A percentile compares a stretch with the other conserved stretches of the same genome.
phyloP scores from a whole-genome alignment of 2,888 invertebrate species.

The Netelia melanura region DNA sequence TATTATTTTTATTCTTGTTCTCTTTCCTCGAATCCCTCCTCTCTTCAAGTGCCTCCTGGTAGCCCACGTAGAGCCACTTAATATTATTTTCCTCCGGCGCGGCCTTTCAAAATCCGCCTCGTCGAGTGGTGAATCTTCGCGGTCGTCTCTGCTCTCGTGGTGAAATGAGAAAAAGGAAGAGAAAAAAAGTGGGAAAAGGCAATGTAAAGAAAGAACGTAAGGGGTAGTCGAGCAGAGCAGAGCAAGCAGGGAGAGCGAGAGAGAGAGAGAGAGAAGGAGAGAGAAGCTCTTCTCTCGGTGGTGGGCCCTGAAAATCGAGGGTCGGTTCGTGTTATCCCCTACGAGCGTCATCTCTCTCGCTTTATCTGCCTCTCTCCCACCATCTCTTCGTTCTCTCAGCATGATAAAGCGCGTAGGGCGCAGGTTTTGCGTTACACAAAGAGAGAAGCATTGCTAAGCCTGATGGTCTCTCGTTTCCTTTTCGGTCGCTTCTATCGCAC shows the following conservation, averaged over 20 bases:
- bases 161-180: constrained; percentile 54
- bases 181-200: constrained; percentile 24
- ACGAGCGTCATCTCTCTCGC: constrained; percentile 33
- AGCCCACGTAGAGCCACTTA: constrained; percentile 69
- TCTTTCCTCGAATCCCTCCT: constrained; percentile 28
- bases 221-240: constrained; percentile 5
- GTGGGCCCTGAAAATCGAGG: constrained; percentile 64
- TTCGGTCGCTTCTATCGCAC: constrained; percentile 46
- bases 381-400: not conserved
- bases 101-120: constrained; percentile 67
- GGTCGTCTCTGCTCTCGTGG: constrained; percentile 39
- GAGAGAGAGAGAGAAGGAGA: constrained; percentile 2
- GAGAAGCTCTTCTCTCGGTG: constrained; percentile 48
- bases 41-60: constrained; percentile 39
- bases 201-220: constrained; percentile 21
- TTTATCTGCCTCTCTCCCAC: not conserved
- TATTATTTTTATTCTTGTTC: constrained; percentile 13
- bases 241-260: not conserved
- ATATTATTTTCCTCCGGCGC: constrained; percentile 71
- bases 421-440: constrained; percentile 67
- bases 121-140: constrained; percentile 68
- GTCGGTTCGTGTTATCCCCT: constrained; percentile 56
- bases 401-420: constrained; percentile 71
- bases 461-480: constrained; percentile 41
- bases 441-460: constrained; percentile 50